Evolutionary conservation across 2,888 invertebrate species (phyloP).

Genomic region (Cantharis lateralis): DNA sequence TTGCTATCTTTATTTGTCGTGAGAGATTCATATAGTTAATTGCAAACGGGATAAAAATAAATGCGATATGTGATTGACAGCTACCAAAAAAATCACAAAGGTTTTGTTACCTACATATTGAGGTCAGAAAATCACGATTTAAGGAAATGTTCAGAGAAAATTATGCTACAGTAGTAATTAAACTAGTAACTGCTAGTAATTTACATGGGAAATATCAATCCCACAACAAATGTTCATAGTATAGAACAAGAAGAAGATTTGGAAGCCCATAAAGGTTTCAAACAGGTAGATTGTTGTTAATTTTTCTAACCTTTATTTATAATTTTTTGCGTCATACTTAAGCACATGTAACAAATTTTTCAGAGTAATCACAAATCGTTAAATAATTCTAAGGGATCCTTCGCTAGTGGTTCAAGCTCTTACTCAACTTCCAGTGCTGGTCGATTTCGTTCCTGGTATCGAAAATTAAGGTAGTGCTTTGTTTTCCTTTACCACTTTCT

Average conservation of each 20-base stretch:
- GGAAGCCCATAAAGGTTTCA: slow-evolving; percentile 45
- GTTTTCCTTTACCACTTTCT: neutral
- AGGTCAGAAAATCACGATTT: slow-evolving; percentile 41
- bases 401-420: slow-evolving; percentile 63
- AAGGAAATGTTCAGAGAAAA: slow-evolving; percentile 23
- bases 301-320: slow-evolving; percentile 41
- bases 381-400: slow-evolving; percentile 64
- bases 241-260: slow-evolving; percentile 46
- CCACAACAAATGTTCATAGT: slow-evolving; percentile 42
- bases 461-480: slow-evolving; percentile 62
- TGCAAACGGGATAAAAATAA: neutral
- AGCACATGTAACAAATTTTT: slow-evolving; percentile 29
- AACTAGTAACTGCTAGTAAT: slow-evolving; percentile 26
- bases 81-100: slow-evolving; percentile 43
- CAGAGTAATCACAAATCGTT: slow-evolving; percentile 64
- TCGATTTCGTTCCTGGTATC: slow-evolving; percentile 69
- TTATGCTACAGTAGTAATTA: slow-evolving; percentile 10
- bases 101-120: slow-evolving; percentile 46
- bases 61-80: neutral
- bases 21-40: neutral
- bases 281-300: slow-evolving; percentile 47
- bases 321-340: slow-evolving; percentile 49
- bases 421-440: slow-evolving; percentile 65
- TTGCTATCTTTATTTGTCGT: neutral
- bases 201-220: slow-evolving; percentile 54